phyloP scores from a whole-genome alignment of 2,797 vertebrate species.

The Sardinella longiceps region DNA sequence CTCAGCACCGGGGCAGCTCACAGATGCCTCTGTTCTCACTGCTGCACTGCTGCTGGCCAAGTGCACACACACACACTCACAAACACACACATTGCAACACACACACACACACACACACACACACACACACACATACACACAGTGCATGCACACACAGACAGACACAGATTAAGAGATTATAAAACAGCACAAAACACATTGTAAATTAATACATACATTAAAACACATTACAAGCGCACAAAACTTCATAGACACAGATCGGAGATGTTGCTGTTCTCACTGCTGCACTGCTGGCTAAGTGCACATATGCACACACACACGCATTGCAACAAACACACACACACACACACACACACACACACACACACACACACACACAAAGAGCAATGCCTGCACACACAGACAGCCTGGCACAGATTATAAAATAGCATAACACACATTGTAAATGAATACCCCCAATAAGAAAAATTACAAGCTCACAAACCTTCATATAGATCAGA shows the following conservation, averaged over 20 bases:
- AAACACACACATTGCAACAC: conserved; percentile 27
- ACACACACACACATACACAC: conserved; percentile 11
- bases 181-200: too few species aligned
- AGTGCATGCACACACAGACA: not conserved
- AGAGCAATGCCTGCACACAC: not conserved
- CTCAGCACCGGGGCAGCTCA: conserved; percentile 25
- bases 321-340: not conserved
- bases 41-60: conserved; percentile 24
- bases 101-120: not conserved
- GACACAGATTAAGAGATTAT: too few species aligned
- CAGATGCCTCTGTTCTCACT: conserved; percentile 24
- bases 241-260: too few species aligned
- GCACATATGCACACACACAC: not conserved
- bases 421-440: conserved; percentile 37
- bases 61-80: conserved; percentile 19
- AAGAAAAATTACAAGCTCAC: too few species aligned
- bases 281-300: conserved; percentile 18
- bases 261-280: conserved; percentile 8
- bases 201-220: too few species aligned
- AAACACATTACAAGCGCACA: too few species aligned
- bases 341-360: not conserved
- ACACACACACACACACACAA: not conserved
- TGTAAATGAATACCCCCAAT: too few species aligned
- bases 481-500: too few species aligned
- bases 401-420: not conserved